Evolutionary conservation across 1,140 invertebrate genomes (phyloP).

Genomic region (Panagrolaimus sp.): DNA sequence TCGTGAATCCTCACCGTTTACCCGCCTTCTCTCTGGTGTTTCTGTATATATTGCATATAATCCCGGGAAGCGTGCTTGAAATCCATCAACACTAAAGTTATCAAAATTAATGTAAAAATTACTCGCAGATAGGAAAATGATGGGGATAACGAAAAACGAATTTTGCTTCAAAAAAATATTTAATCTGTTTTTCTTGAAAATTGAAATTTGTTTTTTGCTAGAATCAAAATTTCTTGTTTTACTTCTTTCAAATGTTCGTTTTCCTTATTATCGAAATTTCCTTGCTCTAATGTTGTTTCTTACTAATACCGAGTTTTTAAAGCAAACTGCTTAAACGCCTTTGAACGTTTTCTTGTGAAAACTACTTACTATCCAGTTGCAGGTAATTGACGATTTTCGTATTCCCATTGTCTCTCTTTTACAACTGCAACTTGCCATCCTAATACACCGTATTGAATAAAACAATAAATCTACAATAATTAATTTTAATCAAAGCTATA

Average conservation of each 20-base stretch:
- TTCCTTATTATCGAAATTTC: too few relatives aligned
- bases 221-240: too few relatives aligned
- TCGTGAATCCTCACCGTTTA: conserved; percentile 43
- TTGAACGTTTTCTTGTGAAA: too few relatives aligned
- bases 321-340: too few relatives aligned
- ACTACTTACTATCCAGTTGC: conserved; percentile 40
- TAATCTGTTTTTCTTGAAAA: too few relatives aligned
- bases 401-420: conserved; percentile 47
- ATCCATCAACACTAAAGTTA: conserved; percentile 39
- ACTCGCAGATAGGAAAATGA: too few relatives aligned
- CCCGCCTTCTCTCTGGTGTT: conserved; percentile 50
- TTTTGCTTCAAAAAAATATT: too few relatives aligned
- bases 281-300: too few relatives aligned
- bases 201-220: too few relatives aligned
- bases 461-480: conserved; percentile 48
- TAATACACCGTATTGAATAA: conserved; percentile 51
- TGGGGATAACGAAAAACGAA: too few relatives aligned
- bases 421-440: conserved; percentile 53
- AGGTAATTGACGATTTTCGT: conserved; percentile 52
- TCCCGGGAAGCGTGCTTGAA: conserved; percentile 54
- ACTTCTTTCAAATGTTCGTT: too few relatives aligned
- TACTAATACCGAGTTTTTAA: too few relatives aligned
- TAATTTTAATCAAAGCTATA: neutral
- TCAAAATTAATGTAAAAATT: conserved; percentile 1
- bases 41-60: conserved; percentile 56